Evolutionary conservation across 2,797 vertebrate genomes (phyloP), one percentile per base, ranked within the genome.

Genomic region (Anguilla pacifica): DNA sequence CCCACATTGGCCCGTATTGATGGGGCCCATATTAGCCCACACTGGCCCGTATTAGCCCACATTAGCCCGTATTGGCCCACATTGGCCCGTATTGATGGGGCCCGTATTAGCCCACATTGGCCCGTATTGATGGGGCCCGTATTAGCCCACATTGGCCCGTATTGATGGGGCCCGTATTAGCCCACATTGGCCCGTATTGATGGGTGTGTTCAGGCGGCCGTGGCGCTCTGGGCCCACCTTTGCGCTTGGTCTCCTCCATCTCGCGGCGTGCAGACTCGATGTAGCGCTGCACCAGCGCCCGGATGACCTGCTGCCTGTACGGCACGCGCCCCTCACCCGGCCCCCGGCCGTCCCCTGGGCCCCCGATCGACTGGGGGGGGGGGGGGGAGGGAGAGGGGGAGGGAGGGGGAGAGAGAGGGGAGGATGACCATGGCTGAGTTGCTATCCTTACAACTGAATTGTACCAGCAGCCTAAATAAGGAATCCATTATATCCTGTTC

Each of bases 211-310:
- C 25, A n/a, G 61, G 5, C 10, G 19, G 15, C 61, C 61, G n/a
- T n/a, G n/a, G 25, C 6, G 22, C 49, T n/a, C 19, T n/a, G 53
- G 55, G 83, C 84, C 91, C 92, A 98, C 97, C 97, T 97, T 97
- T 98, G 67, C 96, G 94, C 87, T 96, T 96, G 22, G 96, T 92
- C 92, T 98, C 98, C 89, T 97, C 96, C 1, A 98, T 98, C 92
- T 98, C 97, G 10, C 96, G 94, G 84, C 94, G 89, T 72, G 97
- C 97, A 0, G 97, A 97, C 88, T 98, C 97, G 0, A 97, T 97
- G 92, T 98, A 98, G 31, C 97, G 95, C 87, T 98, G 97, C 22
- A 98, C 97, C 92, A 98, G 92, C 43, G 97, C 97, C 74, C 95
- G 92, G 89, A 97, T 97, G 91, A 98, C 97, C 59, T 96, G 96